phyloP scores from a whole-genome alignment of 2,797 vertebrate genomes.

The Peromyscus melanophrys region DNA sequence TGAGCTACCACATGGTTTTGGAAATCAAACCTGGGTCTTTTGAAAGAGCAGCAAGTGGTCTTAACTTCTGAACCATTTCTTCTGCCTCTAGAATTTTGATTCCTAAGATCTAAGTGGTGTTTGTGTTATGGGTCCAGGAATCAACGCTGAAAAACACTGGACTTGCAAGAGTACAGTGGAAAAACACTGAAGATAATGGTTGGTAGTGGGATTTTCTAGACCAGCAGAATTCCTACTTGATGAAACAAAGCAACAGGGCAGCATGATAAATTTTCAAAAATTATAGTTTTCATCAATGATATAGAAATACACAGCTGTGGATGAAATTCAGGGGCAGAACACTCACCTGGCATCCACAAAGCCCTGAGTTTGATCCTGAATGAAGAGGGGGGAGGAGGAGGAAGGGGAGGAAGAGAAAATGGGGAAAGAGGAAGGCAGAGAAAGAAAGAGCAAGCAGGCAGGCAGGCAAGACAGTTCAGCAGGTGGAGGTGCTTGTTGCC shows the following conservation, averaged over 20 bases:
- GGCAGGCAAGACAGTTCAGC: not conserved
- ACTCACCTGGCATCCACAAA: not conserved
- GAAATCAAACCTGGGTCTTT: not conserved
- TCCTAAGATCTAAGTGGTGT: not conserved
- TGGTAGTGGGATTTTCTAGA: not conserved
- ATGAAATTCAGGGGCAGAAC: not conserved
- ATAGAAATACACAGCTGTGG: not conserved
- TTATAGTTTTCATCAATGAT: not conserved
- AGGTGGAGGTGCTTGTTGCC: not conserved
- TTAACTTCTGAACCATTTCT: not conserved
- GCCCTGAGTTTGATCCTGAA: not conserved
- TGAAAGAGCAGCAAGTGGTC: not conserved
- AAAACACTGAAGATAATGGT: not conserved
- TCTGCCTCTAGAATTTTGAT: not conserved
- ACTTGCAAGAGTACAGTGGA: not conserved
- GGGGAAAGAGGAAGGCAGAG: not conserved
- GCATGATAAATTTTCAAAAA: not conserved
- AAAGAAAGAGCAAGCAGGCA: not conserved
- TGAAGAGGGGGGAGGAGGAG: too few relatives aligned
- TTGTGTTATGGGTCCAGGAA: not conserved
- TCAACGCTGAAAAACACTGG: not conserved
- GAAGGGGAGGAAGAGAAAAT: not conserved
- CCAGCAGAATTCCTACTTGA: not conserved
- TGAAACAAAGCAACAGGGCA: not conserved
- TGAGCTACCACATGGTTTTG: not conserved